Percentiles rank a stretch among this genome's conserved stretches.
These are phyloP conservation scores for Nasonovia ribisnigri DNA, from an alignment of 2,888 invertebrate species.

Conservation along the genomic window DNA sequence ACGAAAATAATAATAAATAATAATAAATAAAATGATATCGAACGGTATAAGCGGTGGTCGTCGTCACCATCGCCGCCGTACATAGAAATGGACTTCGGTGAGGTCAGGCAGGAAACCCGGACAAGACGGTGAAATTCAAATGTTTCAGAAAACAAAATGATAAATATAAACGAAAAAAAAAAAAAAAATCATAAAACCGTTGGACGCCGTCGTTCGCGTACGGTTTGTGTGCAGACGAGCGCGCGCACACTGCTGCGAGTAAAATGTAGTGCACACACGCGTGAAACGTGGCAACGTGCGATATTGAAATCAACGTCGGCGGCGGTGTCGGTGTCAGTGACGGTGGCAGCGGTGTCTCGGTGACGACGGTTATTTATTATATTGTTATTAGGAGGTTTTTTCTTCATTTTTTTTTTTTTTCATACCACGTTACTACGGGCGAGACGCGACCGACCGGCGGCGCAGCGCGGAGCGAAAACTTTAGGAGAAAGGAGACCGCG, in stretches of 20 bases:
- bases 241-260: background rate
- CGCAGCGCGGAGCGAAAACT: background rate
- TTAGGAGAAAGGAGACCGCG: slow-evolving; percentile 8
- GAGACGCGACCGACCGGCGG: background rate
- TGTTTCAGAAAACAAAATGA: slow-evolving; percentile 36
- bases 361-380: slow-evolving; percentile 32
- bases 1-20: slow-evolving; percentile 39
- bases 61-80: background rate
- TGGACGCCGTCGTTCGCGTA: background rate
- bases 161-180: background rate
- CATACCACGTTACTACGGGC: background rate
- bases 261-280: slow-evolving; percentile 42
- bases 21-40: slow-evolving; percentile 6
- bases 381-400: slow-evolving; percentile 21
- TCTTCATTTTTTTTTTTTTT: background rate
- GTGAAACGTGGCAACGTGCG: slow-evolving; percentile 61
- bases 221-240: background rate
- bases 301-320: slow-evolving; percentile 58
- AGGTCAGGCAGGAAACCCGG: slow-evolving; percentile 48
- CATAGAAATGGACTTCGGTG: background rate
- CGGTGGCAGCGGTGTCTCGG: slow-evolving; percentile 6
- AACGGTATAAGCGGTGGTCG: background rate
- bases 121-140: slow-evolving; percentile 43
- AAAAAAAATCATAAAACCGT: slow-evolving; percentile 30
- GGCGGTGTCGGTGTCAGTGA: slow-evolving; percentile 10